phyloP scores from a whole-genome alignment of 2,797 vertebrate species.

The Anabas testudineus region DNA sequence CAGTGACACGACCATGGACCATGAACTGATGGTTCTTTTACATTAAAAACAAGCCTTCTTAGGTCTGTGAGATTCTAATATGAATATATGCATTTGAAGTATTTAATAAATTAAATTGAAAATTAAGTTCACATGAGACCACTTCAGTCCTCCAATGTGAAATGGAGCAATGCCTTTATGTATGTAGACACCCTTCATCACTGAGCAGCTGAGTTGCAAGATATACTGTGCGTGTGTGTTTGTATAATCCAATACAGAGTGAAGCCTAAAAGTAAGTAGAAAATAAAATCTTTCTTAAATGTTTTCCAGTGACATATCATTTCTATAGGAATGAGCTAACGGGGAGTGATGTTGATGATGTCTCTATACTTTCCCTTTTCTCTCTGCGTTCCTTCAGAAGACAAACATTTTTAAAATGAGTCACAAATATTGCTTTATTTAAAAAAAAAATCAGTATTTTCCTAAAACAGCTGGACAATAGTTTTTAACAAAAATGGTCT shows the following conservation, averaged over 20 bases:
- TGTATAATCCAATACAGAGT: background rate
- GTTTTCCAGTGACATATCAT: background rate
- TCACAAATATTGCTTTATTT: no score
- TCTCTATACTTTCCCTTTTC: no score
- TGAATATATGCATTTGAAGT: constrained; percentile 13
- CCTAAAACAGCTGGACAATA: no score
- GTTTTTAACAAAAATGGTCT: no score
- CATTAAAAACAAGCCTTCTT: background rate
- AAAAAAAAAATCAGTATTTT: no score
- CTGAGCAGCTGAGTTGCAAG: background rate
- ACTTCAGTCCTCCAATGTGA: background rate
- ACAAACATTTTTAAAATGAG: no score
- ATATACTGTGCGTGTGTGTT: background rate
- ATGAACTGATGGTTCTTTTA: constrained; percentile 4
- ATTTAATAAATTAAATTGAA: constrained; percentile 8
- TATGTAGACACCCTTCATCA: constrained; percentile 23
- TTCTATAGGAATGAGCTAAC: no score
- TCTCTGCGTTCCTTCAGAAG: no score
- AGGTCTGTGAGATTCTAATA: constrained; percentile 10
- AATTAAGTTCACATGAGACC: no score
- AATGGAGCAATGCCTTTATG: constrained; percentile 24
- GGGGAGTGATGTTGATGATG: no score
- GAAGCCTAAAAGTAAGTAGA: no score
- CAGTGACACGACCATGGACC: background rate
- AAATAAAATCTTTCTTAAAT: background rate